Conservation (phyloP, 2,888 invertebrate genomes). For the Trissonchulus latispiculum region DNA sequence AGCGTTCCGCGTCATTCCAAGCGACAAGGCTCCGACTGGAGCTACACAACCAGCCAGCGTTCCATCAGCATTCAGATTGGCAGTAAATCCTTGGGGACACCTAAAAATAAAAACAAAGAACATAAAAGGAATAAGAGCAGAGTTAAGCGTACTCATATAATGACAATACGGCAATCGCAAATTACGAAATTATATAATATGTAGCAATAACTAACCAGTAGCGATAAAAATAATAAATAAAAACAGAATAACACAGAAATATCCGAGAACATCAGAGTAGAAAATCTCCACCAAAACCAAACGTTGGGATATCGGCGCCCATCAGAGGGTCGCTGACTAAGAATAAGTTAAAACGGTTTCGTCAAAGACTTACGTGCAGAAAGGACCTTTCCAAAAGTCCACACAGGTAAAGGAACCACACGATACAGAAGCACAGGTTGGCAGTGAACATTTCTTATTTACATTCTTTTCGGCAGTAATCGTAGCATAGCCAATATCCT, state of each 20-base stretch:
- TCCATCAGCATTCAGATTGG: slow-evolving; percentile 56
- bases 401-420: slow-evolving; percentile 88
- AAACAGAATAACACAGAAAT: too few species aligned
- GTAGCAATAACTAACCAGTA: too few species aligned
- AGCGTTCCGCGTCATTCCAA: slow-evolving; percentile 91
- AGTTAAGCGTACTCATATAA: too few species aligned
- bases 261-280: too few species aligned
- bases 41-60: slow-evolving; percentile 82
- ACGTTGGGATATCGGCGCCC: background rate
- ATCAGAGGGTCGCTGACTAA: too few species aligned
- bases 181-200: too few species aligned
- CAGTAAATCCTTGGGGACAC: slow-evolving; percentile 23
- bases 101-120: slow-evolving; percentile 1
- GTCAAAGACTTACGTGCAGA: slow-evolving; percentile 74
- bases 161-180: too few species aligned
- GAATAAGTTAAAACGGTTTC: too few species aligned
- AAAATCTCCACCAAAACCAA: too few species aligned
- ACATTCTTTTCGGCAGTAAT: slow-evolving; percentile 54
- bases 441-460: slow-evolving; percentile 81
- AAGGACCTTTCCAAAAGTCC: slow-evolving; percentile 93
- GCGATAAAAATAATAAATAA: too few species aligned
- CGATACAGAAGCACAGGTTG: slow-evolving; percentile 84
- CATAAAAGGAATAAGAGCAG: too few species aligned
- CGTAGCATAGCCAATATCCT: slow-evolving; percentile 27
- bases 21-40: slow-evolving; percentile 81